Evolutionary conservation across 2,888 invertebrate species (phyloP).

Genomic region (Hetaerina titia): DNA sequence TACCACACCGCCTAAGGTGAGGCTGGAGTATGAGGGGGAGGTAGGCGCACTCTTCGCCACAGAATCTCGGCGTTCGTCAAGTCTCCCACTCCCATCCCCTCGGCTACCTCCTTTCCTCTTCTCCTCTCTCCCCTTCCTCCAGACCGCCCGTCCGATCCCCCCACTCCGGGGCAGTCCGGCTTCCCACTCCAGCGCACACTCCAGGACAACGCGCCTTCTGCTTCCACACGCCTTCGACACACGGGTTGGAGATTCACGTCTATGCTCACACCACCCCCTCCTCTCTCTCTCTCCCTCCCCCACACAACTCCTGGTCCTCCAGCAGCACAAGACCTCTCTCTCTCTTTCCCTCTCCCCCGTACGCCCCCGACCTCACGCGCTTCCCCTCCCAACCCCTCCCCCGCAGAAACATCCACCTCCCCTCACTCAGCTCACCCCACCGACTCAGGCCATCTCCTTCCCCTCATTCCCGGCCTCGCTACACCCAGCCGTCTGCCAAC

Average conservation of each 20-base stretch:
- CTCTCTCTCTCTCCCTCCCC: not conserved
- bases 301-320: not conserved
- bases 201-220: not conserved
- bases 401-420: not conserved
- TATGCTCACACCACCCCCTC: not conserved
- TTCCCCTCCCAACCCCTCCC: not conserved
- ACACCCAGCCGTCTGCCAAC: conserved; percentile 57
- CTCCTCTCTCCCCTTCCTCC: not conserved
- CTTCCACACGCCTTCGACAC: conserved; percentile 10
- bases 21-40: not conserved
- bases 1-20: conserved; percentile 32
- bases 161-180: not conserved
- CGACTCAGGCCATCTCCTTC: not conserved
- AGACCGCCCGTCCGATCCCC: not conserved
- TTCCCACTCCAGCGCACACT: not conserved
- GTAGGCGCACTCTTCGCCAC: not conserved
- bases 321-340: not conserved
- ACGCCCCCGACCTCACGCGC: not conserved
- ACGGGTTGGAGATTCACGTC: not conserved
- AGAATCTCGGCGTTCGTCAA: conserved; percentile 30
- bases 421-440: not conserved
- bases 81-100: not conserved
- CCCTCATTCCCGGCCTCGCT: not conserved
- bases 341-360: conserved; percentile 9
- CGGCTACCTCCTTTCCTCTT: not conserved